Conservation (phyloP, 2,113 vertebrate species). For the Nesogale talazaci region DNA sequence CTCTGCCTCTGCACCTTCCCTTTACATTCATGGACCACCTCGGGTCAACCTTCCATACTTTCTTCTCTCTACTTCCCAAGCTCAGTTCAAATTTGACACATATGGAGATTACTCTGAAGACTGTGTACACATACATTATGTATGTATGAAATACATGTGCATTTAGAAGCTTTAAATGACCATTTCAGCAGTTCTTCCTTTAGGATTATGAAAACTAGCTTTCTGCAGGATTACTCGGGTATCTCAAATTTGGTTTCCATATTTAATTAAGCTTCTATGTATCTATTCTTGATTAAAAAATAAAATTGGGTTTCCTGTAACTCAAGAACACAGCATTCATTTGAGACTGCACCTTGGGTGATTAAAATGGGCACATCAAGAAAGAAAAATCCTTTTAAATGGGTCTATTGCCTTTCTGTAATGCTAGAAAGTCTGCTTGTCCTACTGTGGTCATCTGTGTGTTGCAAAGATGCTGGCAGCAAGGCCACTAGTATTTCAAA, state of each 20-base stretch:
- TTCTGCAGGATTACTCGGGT: background rate
- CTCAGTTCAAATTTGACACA: background rate
- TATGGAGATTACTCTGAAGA: background rate
- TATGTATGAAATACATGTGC: background rate
- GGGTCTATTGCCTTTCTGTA: slow-evolving; percentile 26
- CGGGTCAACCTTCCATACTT: background rate
- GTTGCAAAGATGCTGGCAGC: background rate
- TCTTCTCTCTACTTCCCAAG: background rate
- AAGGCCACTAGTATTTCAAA: background rate
- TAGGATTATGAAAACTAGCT: background rate
- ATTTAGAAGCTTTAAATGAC: background rate
- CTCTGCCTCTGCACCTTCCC: background rate
- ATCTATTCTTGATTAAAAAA: background rate
- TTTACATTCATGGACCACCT: background rate
- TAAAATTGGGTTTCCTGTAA: background rate
- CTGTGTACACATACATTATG: background rate
- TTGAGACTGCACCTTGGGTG: background rate
- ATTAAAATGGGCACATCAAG: background rate
- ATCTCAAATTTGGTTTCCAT: slow-evolving; percentile 18
- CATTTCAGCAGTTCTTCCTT: slow-evolving; percentile 23
- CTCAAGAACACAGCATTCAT: background rate
- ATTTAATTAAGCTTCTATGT: background rate
- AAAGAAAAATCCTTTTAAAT: background rate
- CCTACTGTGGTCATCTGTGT: background rate
- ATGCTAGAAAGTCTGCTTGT: background rate